A percentile compares a stretch with the other conserved stretches of the same genome.
phyloP scores from a whole-genome alignment of 2,797 vertebrate genomes.

The Phoeniculus purpureus region DNA sequence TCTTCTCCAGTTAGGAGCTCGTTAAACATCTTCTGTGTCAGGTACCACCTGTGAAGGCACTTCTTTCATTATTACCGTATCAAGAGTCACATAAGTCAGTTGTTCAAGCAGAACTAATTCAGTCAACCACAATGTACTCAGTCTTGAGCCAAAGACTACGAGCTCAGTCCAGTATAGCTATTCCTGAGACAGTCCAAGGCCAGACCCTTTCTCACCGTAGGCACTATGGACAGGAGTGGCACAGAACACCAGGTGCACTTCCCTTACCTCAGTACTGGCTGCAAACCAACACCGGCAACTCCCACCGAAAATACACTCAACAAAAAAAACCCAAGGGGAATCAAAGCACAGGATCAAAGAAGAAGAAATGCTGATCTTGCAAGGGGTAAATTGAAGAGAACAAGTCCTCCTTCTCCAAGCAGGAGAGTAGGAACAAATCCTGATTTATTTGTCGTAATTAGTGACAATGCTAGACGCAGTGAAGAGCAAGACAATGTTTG shows the following conservation, averaged over 20 bases:
- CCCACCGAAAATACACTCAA: neutral
- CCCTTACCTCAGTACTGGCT: neutral
- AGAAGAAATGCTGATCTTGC: conserved; percentile 9
- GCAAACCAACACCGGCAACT: neutral
- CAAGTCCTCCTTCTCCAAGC: neutral
- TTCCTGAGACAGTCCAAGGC: neutral
- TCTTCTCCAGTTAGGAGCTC: neutral
- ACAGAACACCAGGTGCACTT: neutral
- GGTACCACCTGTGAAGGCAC: neutral
- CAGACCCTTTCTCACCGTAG: neutral
- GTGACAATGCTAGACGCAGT: neutral
- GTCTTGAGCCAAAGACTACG: neutral
- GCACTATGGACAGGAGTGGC: neutral
- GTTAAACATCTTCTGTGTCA: neutral
- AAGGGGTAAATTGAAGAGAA: neutral
- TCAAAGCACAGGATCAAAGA: neutral
- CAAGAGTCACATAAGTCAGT: neutral
- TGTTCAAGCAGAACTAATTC: neutral
- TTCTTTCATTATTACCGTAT: neutral
- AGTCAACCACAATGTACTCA: neutral
- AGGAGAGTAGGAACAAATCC: neutral
- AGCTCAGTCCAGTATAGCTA: neutral
- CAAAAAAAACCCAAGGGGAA: neutral
- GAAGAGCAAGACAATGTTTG: neutral
- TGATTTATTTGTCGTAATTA: neutral